Evolutionary conservation across 2,113 vertebrate species (phyloP).

Genomic region (Campylomormyrus tamandua): DNA sequence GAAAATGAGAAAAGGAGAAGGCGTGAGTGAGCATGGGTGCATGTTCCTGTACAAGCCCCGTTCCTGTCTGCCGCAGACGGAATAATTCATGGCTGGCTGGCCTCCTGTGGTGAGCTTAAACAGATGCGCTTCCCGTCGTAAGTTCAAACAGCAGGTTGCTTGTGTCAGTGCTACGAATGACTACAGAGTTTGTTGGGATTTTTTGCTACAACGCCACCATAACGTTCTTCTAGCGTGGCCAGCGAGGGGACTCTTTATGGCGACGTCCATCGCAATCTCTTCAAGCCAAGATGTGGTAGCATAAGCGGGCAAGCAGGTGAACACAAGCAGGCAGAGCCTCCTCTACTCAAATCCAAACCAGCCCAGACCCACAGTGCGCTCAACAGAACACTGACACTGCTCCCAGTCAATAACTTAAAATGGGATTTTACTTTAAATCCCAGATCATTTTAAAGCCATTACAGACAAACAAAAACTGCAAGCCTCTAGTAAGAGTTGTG

Average conservation of each 20-base stretch:
- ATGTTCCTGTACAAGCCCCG: background rate
- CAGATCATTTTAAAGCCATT: background rate
- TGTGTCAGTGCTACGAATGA: background rate
- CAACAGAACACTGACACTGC: background rate
- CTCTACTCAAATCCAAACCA: background rate
- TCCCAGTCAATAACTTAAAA: background rate
- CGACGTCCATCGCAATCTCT: no score
- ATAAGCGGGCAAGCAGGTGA: background rate
- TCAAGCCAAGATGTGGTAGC: background rate
- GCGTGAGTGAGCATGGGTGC: background rate
- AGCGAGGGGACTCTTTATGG: background rate
- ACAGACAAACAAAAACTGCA: background rate
- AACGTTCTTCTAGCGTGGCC: background rate
- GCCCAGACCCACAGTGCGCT: background rate
- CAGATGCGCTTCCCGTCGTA: constrained; percentile 8
- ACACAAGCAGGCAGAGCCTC: background rate
- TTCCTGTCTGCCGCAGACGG: constrained; percentile 25
- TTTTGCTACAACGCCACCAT: background rate
- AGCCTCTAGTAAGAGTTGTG: background rate
- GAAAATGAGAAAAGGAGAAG: constrained; percentile 6
- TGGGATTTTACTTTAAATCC: constrained; percentile 2
- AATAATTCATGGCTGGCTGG: constrained; percentile 43
- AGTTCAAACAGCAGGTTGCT: background rate
- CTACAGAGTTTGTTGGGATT: background rate
- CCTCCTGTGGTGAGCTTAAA: background rate